Conservation (phyloP, 2,113 vertebrate genomes). For the Bubalus kerabau region DNA sequence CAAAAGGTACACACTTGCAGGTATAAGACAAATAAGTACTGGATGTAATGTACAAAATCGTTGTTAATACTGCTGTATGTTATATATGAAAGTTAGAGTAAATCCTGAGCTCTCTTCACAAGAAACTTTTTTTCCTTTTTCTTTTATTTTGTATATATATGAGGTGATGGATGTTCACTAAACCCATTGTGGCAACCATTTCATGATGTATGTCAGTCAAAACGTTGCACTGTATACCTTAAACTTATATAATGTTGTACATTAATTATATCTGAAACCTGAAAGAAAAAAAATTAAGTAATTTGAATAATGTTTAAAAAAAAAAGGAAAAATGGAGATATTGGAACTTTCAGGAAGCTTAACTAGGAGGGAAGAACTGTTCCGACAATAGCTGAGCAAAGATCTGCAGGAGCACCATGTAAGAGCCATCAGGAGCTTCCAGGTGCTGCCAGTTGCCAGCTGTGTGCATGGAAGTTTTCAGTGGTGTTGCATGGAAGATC, state of each 20-base stretch:
- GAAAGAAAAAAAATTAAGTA: background rate
- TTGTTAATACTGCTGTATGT: background rate
- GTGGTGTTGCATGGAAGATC: background rate
- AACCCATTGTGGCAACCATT: background rate
- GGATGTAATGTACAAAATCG: background rate
- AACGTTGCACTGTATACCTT: background rate
- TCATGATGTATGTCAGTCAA: background rate
- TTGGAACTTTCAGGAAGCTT: background rate
- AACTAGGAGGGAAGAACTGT: background rate
- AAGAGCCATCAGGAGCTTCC: background rate
- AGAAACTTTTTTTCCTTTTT: background rate
- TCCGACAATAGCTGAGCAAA: rapidly evolving
- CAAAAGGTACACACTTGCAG: background rate
- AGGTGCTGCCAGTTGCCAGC: background rate
- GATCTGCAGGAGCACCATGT: too few species aligned
- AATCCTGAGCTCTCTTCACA: background rate
- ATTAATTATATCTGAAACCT: background rate
- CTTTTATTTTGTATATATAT: background rate
- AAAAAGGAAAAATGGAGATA: background rate
- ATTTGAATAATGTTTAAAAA: background rate
- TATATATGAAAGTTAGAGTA: background rate
- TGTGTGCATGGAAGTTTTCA: background rate
- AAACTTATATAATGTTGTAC: background rate
- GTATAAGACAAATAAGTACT: background rate
- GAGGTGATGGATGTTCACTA: background rate